Percentiles rank a stretch among this genome's conserved stretches.
Conservation (phyloP, 2,113 vertebrate genomes). For the Nerophis lumbriciformis region DNA sequence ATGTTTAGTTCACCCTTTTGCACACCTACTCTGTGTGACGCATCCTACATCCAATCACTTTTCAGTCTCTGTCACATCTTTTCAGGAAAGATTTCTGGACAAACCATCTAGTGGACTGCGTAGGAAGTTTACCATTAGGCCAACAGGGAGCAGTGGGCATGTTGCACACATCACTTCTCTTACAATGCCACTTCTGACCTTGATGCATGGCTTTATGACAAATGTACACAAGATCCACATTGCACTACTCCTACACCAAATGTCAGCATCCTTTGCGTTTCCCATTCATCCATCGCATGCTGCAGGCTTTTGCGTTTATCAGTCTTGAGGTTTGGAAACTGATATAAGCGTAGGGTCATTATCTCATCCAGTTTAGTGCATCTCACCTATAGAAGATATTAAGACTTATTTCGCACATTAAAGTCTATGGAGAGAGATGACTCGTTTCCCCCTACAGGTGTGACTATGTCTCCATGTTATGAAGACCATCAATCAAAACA, state of each 20-base stretch:
- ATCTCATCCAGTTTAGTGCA: background rate
- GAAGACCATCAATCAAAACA: constrained; percentile 3
- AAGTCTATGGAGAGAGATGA: constrained; percentile 1
- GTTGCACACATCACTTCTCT: background rate
- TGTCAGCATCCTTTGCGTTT: no score
- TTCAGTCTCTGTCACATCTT: background rate
- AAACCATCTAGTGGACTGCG: no score
- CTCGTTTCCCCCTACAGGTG: background rate
- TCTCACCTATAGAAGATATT: background rate
- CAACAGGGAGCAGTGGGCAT: background rate
- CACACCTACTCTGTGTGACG: background rate
- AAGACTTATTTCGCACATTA: constrained; percentile 5
- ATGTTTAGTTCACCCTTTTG: no score
- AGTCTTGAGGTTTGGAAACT: background rate
- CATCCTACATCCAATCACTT: background rate
- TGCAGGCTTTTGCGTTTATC: background rate
- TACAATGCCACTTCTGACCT: background rate
- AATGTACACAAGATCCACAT: background rate
- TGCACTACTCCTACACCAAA: background rate
- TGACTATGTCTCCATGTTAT: constrained; percentile 3
- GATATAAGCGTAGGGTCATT: background rate
- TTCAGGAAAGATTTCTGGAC: background rate
- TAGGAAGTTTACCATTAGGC: no score
- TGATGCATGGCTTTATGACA: background rate
- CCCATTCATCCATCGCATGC: background rate